A percentile compares a stretch with the other conserved stretches of the same genome.
Conservation (phyloP, 2,797 vertebrate species). For the Steatocranus sp. region DNA sequence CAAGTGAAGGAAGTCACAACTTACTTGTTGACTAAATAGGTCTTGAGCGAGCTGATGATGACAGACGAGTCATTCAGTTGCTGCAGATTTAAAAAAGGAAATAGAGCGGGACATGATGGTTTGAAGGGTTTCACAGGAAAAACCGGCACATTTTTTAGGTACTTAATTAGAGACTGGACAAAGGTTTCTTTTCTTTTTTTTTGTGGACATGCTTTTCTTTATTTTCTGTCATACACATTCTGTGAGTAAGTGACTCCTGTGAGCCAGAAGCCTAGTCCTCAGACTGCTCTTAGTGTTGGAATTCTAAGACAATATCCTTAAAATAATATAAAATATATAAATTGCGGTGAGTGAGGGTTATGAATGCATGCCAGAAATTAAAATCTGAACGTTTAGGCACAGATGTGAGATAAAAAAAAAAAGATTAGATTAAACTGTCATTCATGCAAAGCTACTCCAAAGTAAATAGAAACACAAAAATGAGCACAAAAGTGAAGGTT, state of each 20-base stretch:
- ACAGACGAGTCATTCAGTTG: slow-evolving; percentile 96
- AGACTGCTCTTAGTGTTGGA: not conserved
- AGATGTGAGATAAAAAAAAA: too few species aligned
- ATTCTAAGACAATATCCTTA: not conserved
- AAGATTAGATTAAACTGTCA: too few species aligned
- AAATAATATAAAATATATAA: not conserved
- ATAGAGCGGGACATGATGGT: not conserved
- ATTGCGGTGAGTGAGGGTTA: accelerated
- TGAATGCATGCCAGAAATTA: not conserved
- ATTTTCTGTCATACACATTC: not conserved
- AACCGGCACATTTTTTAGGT: not conserved
- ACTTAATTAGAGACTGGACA: accelerated
- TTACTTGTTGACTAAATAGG: slow-evolving; percentile 84
- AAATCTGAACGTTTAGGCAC: not conserved
- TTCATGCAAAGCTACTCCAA: too few species aligned
- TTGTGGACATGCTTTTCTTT: not conserved
- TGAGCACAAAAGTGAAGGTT: too few species aligned
- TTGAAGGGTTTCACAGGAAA: not conserved
- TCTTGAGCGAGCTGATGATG: slow-evolving; percentile 92
- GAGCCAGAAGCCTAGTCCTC: not conserved
- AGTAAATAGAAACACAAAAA: too few species aligned
- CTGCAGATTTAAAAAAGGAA: slow-evolving; percentile 57
- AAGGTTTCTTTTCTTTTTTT: not conserved
- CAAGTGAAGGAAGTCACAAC: not conserved
- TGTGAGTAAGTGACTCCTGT: not conserved